phyloP scores from a whole-genome alignment of 2,113 vertebrate genomes.

The Amphiprion percula region DNA sequence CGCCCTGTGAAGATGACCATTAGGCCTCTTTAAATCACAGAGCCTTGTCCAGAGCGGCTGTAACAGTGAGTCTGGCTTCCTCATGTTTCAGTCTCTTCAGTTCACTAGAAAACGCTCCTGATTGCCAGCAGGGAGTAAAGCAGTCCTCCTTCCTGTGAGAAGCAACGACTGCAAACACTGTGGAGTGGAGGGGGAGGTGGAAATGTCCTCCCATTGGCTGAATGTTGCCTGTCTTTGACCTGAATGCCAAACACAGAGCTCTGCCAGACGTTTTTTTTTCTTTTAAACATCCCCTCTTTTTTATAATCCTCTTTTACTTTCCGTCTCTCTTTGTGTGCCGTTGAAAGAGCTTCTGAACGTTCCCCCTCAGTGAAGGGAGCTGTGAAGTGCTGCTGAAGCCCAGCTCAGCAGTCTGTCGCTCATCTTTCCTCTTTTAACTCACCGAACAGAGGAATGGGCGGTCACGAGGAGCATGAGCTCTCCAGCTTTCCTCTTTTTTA shows the following conservation, averaged over 20 bases:
- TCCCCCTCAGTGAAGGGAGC: conserved; percentile 38
- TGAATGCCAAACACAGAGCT: conserved; percentile 74
- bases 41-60: conserved; percentile 29
- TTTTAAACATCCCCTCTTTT: conserved; percentile 62
- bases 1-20: conserved; percentile 12
- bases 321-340: conserved; percentile 69
- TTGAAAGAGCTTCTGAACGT: conserved; percentile 63
- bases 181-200: conserved; percentile 45
- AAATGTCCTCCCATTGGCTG: conserved; percentile 56
- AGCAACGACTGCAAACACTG: conserved; percentile 54
- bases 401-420: conserved; percentile 69
- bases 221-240: conserved; percentile 66
- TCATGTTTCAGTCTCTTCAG: conserved; percentile 43
- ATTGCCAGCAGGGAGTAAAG: conserved; percentile 54
- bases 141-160: conserved; percentile 56
- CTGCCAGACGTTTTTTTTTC: conserved; percentile 61
- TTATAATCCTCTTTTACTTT: conserved; percentile 73
- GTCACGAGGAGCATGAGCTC: conserved; percentile 50
- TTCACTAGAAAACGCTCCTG: conserved; percentile 49
- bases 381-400: conserved; percentile 67
- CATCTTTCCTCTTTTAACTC: conserved; percentile 61
- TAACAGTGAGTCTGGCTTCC: conserved; percentile 30
- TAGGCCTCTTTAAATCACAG: conserved; percentile 22
- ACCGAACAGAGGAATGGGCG: conserved; percentile 53
- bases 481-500: conserved; percentile 39